A percentile compares a stretch with the other conserved stretches of the same genome.
These are phyloP conservation scores for Scomber colias DNA, from an alignment of 2,113 vertebrate genomes.

Conservation along the genomic window DNA sequence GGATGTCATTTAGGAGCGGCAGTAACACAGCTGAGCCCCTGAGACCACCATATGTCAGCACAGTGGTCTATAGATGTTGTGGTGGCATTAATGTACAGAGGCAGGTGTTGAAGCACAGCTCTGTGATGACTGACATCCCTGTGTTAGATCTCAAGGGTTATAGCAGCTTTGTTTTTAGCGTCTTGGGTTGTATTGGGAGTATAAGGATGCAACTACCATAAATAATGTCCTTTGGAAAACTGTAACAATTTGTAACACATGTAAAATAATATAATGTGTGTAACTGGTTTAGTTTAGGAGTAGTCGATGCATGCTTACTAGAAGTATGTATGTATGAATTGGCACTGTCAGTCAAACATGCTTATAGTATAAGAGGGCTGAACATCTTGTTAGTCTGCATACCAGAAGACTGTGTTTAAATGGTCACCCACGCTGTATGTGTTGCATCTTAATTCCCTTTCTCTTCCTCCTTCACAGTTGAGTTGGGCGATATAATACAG, in stretches of 20 bases:
- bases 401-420: constrained; percentile 18
- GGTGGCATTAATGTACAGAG: constrained; percentile 39
- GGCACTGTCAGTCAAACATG: not conserved
- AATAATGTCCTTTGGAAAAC: not conserved
- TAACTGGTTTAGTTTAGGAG: constrained; percentile 14
- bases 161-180: not conserved
- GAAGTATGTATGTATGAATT: not conserved
- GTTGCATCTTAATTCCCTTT: not conserved
- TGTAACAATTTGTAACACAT: constrained; percentile 3
- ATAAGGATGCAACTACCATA: not conserved
- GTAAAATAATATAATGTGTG: not conserved
- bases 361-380: not conserved
- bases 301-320: not conserved
- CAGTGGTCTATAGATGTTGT: constrained; percentile 27
- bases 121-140: not conserved
- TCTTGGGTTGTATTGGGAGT: not conserved
- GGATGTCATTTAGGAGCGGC: constrained; percentile 62
- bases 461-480: not conserved
- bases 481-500: not conserved
- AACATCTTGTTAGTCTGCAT: constrained; percentile 37
- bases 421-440: not conserved
- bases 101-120: constrained; percentile 43
- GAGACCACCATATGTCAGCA: constrained; percentile 58
- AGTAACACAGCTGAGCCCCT: constrained; percentile 65
- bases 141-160: not conserved